A percentile compares a stretch with the other conserved stretches of the same genome.
These are phyloP conservation scores for Bombus picipes DNA, from an alignment of 1,140 invertebrate genomes.

Conservation along the genomic window DNA sequence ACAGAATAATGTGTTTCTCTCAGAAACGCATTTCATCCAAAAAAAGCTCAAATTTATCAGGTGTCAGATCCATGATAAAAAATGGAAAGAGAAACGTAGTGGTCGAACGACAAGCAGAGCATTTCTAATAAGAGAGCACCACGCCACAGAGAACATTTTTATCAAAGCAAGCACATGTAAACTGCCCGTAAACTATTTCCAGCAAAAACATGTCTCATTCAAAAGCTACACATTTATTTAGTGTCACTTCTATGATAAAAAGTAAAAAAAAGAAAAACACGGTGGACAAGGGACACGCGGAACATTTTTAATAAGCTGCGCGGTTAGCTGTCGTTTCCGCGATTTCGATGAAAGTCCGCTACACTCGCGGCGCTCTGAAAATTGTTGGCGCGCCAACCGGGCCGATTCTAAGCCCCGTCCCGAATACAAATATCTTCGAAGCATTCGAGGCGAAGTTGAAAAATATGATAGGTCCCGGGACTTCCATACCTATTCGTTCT, in stretches of 20 bases:
- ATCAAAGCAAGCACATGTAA: neutral
- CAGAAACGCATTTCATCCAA: too few relatives aligned
- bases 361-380: neutral
- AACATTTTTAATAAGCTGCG: conserved; percentile 20
- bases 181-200: neutral
- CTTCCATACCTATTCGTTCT: conserved; percentile 26
- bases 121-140: too few relatives aligned
- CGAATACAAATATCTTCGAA: conserved; percentile 24
- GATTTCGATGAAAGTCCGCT: neutral
- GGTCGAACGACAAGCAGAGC: too few relatives aligned
- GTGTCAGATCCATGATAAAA: too few relatives aligned
- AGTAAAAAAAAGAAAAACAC: neutral
- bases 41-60: too few relatives aligned
- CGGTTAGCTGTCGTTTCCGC: neutral
- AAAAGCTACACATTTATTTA: neutral
- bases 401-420: neutral
- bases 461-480: conserved; percentile 24
- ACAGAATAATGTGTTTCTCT: too few relatives aligned
- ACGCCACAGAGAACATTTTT: neutral
- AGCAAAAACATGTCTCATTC: neutral
- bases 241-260: neutral
- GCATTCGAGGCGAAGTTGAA: conserved; percentile 26
- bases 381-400: conserved; percentile 3
- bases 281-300: neutral
- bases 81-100: too few relatives aligned